Base-by-base conservation (phyloP, 1,140 invertebrate species). In the Plectrocnemia conspersa region DNA sequence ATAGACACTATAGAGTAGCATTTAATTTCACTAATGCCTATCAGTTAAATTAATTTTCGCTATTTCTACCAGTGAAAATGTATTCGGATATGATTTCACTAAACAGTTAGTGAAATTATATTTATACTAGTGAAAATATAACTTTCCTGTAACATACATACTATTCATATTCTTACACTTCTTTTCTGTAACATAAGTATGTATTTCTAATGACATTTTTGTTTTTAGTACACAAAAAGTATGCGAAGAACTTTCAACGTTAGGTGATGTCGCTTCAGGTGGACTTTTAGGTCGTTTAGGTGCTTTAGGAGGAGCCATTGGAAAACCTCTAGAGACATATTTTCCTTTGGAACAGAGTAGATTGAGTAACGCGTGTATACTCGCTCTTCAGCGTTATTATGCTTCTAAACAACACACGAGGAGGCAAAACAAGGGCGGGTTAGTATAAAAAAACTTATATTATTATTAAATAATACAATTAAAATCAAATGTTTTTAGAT, bases 321-420 rank as follows among this genome's bases (percentile, higher is more conserved):
- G 70, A 0, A 68, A 66, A 13, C 70, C 71, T 11, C 64, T 61
- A 7, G 72, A 74, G 16, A 69, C 72, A 0, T 75, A 75, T 48
- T 58, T 70, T 0, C 64, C 66, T 2, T 36, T 70, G 21, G 72
- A 75, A 58, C 60, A 59, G 10, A 54, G 70, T 0, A 54, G 73
- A 22, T 62, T 75, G 1, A 66, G 65, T 13, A 63, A 67, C 0
- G 59, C 64, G 1, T 59, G 74, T 58, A 73, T 82, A 2, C 69
- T 74, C 2, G 82, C 91, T 48, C 75, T 98, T 18, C 82, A 89
- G 36, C 80, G 83, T 32, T 99, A 94, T 68, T 99, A 98, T 70
- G 86, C 92, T 44, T 87, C 85, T 4, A 94, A 96, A 69, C 90
- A 91, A 65, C 96, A 98, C 71, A 88, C 94, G 61, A 98, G 98